Conservation (phyloP, 2,113 vertebrate species). For the Oplegnathus fasciatus region DNA sequence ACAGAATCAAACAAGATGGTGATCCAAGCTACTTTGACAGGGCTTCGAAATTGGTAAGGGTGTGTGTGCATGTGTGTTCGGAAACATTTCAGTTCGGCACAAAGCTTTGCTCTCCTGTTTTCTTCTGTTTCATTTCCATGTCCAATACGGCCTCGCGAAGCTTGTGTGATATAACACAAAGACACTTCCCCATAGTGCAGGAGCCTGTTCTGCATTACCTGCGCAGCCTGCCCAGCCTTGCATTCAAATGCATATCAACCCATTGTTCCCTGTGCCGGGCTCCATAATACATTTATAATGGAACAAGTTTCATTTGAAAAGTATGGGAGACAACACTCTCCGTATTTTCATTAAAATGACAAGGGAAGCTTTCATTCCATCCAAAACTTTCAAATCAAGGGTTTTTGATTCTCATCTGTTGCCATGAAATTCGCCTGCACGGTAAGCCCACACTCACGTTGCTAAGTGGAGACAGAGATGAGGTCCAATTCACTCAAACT, state of each 20-base stretch:
- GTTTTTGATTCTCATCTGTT: slow-evolving; percentile 63
- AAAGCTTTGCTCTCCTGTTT: slow-evolving; percentile 57
- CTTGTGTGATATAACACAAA: slow-evolving; percentile 68
- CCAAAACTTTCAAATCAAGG: slow-evolving; percentile 70
- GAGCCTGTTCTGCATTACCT: slow-evolving; percentile 58
- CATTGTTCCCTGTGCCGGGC: slow-evolving; percentile 62
- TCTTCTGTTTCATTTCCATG: slow-evolving; percentile 70
- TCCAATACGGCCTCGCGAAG: slow-evolving; percentile 59
- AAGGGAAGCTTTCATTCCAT: slow-evolving; percentile 60
- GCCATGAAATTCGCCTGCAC: slow-evolving; percentile 62
- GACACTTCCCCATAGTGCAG: slow-evolving; percentile 38
- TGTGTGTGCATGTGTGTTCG: slow-evolving; percentile 14
- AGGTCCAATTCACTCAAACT: slow-evolving; percentile 72
- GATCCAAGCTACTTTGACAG: slow-evolving; percentile 16
- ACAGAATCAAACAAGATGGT: slow-evolving; percentile 25
- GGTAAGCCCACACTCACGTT: slow-evolving; percentile 46
- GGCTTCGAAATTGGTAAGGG: neutral
- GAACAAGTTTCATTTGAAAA: slow-evolving; percentile 70
- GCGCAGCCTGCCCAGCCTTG: slow-evolving; percentile 41
- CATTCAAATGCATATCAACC: slow-evolving; percentile 79
- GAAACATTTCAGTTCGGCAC: slow-evolving; percentile 45
- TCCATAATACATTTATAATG: slow-evolving; percentile 71
- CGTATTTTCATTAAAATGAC: slow-evolving; percentile 73
- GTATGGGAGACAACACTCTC: slow-evolving; percentile 46
- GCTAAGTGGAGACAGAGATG: slow-evolving; percentile 71